Conservation (phyloP, 2,888 invertebrate genomes). For the Ophraella communa region DNA sequence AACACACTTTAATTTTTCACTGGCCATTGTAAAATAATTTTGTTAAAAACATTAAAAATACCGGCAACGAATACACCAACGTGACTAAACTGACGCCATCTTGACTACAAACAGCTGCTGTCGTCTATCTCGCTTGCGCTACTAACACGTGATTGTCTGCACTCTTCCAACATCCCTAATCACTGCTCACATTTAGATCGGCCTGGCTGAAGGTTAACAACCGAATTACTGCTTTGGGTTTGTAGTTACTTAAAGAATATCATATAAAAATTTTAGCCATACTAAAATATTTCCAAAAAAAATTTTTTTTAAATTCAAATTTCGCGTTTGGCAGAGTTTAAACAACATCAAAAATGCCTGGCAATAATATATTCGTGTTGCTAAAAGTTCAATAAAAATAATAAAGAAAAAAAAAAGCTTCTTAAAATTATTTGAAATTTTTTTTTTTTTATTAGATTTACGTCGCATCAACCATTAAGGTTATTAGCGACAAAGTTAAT, state of each 20-base stretch:
- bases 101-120: slow-evolving; percentile 1
- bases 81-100: slow-evolving; percentile 6
- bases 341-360: slow-evolving; percentile 14
- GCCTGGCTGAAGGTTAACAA: slow-evolving; percentile 6
- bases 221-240: background rate
- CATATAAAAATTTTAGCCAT: slow-evolving; percentile 9
- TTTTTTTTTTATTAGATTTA: too few species aligned
- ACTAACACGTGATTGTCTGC: background rate
- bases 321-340: slow-evolving; percentile 9
- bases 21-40: slow-evolving; percentile 27
- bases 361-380: slow-evolving; percentile 19
- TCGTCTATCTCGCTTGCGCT: slow-evolving; percentile 1
- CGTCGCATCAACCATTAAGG: too few species aligned
- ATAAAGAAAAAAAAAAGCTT: slow-evolving; percentile 5
- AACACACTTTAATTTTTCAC: slow-evolving; percentile 25
- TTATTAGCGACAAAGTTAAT: too few species aligned
- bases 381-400: slow-evolving; percentile 17
- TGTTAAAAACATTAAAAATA: slow-evolving; percentile 10
- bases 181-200: slow-evolving; percentile 7
- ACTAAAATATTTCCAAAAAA: slow-evolving; percentile 8
- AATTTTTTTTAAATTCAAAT: background rate
- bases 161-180: slow-evolving; percentile 8
- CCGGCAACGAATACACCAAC: slow-evolving; percentile 11
- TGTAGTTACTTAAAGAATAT: slow-evolving; percentile 1
- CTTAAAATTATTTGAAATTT: slow-evolving; percentile 22